phyloP scores from a whole-genome alignment of 1,140 invertebrate species.

The Zeugodacus cucurbitae region DNA sequence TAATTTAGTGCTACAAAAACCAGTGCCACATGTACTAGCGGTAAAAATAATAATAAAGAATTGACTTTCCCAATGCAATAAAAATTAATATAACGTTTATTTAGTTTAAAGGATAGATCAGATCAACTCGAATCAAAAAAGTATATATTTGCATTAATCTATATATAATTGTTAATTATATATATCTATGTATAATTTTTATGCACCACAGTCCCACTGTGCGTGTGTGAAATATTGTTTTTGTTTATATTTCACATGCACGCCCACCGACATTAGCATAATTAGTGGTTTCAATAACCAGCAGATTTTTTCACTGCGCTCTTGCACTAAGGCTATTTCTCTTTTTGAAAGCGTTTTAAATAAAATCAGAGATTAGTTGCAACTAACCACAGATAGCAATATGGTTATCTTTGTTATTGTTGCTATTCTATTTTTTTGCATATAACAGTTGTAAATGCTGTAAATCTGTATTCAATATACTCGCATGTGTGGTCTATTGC shows the following conservation, averaged over 20 bases:
- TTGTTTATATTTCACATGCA: background rate
- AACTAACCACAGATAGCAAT: background rate
- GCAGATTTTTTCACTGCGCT: background rate
- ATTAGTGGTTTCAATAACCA: background rate
- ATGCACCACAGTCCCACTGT: background rate
- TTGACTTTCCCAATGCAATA: no score
- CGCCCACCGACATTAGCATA: constrained; percentile 24
- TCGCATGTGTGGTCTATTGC: background rate
- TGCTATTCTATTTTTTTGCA: background rate
- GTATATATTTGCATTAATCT: no score
- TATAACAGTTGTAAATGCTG: background rate
- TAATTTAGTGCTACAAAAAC: no score
- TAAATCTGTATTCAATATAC: background rate
- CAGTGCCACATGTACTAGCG: no score
- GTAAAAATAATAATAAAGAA: no score
- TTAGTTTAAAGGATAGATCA: no score
- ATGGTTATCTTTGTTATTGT: background rate
- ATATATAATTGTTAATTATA: no score
- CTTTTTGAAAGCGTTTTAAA: background rate
- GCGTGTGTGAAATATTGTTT: background rate
- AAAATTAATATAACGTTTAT: no score
- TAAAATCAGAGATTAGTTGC: background rate
- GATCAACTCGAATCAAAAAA: no score
- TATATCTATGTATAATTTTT: no score
- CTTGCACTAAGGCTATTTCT: background rate